Percentiles rank a stretch among this genome's conserved stretches.
Conservation (phyloP, 2,888 invertebrate species). For the Sinentomon sp. region DNA sequence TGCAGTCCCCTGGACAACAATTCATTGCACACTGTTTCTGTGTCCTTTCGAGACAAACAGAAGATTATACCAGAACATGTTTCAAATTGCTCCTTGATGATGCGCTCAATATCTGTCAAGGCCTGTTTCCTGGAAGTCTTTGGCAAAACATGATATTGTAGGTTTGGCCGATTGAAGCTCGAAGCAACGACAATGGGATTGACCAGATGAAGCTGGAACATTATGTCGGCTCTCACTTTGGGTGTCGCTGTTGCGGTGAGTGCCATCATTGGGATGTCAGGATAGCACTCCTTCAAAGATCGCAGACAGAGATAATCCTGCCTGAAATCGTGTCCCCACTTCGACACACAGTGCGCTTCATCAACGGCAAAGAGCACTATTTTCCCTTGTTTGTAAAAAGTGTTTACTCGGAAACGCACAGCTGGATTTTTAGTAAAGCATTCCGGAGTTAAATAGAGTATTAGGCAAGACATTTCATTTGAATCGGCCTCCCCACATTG, state of each 20-base stretch:
- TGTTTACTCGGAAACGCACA: conserved; percentile 3
- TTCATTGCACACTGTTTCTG: too few species aligned
- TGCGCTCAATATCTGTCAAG: too few species aligned
- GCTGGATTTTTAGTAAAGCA: conserved; percentile 14
- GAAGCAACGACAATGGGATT: conserved; percentile 16
- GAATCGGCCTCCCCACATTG: too few species aligned
- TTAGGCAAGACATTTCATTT: too few species aligned
- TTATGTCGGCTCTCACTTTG: conserved; percentile 23
- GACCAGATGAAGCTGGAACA: conserved; percentile 20
- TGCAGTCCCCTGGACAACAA: too few species aligned
- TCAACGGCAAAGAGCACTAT: conserved; percentile 24
- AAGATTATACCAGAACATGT: too few species aligned
- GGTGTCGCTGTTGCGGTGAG: conserved; percentile 27
- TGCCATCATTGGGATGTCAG: conserved; percentile 24
- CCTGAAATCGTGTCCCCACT: conserved; percentile 28
- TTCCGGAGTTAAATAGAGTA: conserved; percentile 24
- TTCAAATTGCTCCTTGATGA: too few species aligned
- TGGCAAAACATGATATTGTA: too few species aligned
- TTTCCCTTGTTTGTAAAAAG: conserved; percentile 18
- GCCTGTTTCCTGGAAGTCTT: too few species aligned
- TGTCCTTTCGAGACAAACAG: too few species aligned
- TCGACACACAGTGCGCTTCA: conserved; percentile 27
- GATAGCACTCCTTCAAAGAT: conserved; percentile 13
- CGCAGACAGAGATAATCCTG: conserved; percentile 19
- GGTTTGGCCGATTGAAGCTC: conserved; percentile 25